A percentile compares a stretch with the other conserved stretches of the same genome.
Evolutionary conservation across 2,888 invertebrate genomes (phyloP).

Genomic region (Ashinkailepas kermadecensis): DNA sequence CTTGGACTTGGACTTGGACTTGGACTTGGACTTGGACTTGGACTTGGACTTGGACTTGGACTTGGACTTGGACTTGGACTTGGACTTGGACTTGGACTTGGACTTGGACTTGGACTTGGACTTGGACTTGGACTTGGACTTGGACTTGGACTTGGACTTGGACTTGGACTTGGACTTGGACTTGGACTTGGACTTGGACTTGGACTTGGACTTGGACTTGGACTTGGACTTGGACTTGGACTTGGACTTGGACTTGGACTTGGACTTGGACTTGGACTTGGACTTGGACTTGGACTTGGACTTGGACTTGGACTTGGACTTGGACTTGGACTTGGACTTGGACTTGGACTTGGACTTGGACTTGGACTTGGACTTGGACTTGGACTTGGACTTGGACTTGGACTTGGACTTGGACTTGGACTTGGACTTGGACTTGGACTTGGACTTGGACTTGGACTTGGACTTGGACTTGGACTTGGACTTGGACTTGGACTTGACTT

Average conservation of each 20-base stretch:
- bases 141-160: conserved; percentile 14
- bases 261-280: conserved; percentile 14
- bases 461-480: conserved; percentile 14
- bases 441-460: conserved; percentile 14
- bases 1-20: conserved; percentile 14
- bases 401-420: conserved; percentile 14
- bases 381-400: conserved; percentile 14
- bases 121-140: conserved; percentile 14
- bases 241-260: conserved; percentile 14
- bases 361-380: conserved; percentile 14
- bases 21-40: conserved; percentile 14
- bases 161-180: conserved; percentile 14
- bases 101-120: conserved; percentile 14
- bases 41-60: conserved; percentile 14
- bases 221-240: conserved; percentile 14
- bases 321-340: conserved; percentile 14
- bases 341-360: conserved; percentile 14
- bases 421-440: conserved; percentile 14
- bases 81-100: conserved; percentile 14
- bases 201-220: conserved; percentile 14
- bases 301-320: conserved; percentile 14
- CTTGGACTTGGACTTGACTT: conserved; percentile 14
- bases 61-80: conserved; percentile 14
- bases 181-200: conserved; percentile 14
- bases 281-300: conserved; percentile 14